A percentile compares a stretch with the other conserved stretches of the same genome.
Conservation (phyloP, 1,140 invertebrate genomes). For the Drosophila novamexicana region DNA sequence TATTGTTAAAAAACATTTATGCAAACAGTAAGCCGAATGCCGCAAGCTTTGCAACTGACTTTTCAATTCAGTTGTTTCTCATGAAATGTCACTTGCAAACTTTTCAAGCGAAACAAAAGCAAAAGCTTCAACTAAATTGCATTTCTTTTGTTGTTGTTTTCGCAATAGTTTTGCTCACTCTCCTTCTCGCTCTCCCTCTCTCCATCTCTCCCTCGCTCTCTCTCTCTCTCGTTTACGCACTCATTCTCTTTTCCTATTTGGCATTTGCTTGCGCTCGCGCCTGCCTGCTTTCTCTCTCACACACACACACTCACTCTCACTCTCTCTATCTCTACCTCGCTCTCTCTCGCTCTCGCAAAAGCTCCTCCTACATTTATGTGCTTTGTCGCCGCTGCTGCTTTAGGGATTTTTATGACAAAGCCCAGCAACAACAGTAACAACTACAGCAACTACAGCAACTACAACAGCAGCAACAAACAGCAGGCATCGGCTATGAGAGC, state of each 20-base stretch:
- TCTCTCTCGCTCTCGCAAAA: slow-evolving; percentile 24
- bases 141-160: slow-evolving; percentile 10
- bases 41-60: slow-evolving; percentile 54
- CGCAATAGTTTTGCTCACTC: slow-evolving; percentile 26
- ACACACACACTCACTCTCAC: neutral
- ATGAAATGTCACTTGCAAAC: slow-evolving; percentile 43
- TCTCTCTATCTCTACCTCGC: neutral
- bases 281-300: neutral
- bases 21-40: slow-evolving; percentile 16
- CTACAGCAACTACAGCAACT: neutral
- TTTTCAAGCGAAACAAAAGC: slow-evolving; percentile 18
- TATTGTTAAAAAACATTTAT: slow-evolving; percentile 47
- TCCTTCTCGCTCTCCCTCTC: slow-evolving; percentile 20
- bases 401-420: slow-evolving; percentile 71
- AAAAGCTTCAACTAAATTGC: slow-evolving; percentile 37
- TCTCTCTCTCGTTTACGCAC: neutral
- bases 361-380: slow-evolving; percentile 64
- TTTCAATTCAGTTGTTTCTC: slow-evolving; percentile 37
- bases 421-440: slow-evolving; percentile 19
- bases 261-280: slow-evolving; percentile 21
- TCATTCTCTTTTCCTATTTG: slow-evolving; percentile 30
- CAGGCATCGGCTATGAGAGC: slow-evolving; percentile 12
- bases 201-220: slow-evolving; percentile 23
- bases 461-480: neutral
- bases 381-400: slow-evolving; percentile 49